Conservation (phyloP, 2,888 invertebrate genomes). For the Tenthredo scrophulariae region DNA sequence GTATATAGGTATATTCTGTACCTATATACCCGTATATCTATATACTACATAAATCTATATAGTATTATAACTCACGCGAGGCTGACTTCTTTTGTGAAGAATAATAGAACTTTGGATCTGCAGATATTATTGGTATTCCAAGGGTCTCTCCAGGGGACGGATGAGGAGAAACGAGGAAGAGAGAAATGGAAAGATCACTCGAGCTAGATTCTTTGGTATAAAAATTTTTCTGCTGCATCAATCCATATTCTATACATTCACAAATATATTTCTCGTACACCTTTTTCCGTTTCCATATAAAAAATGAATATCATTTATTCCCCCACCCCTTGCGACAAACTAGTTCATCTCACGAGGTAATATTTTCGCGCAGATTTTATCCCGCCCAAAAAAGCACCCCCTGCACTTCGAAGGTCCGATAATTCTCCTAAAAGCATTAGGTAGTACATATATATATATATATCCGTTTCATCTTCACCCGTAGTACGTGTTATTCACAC, state of each 20-base stretch:
- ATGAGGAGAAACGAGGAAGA: not conserved
- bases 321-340: not conserved
- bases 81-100: conserved; percentile 48
- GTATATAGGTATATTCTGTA: conserved; percentile 2
- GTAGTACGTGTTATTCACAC: not conserved
- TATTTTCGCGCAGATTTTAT: not conserved
- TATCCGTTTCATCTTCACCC: not conserved
- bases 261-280: not conserved
- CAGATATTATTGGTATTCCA: conserved; percentile 50
- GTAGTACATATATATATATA: no score
- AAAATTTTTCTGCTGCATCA: not conserved
- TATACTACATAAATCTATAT: conserved; percentile 28
- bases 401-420: not conserved
- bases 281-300: not conserved
- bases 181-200: conserved; percentile 7
- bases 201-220: not conserved
- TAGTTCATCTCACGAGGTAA: not conserved
- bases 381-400: not conserved
- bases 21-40: not conserved
- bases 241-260: not conserved
- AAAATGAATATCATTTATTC: not conserved
- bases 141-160: not conserved
- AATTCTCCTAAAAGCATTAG: not conserved
- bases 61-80: conserved; percentile 39
- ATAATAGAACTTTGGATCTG: conserved; percentile 50